Evolutionary conservation across 2,113 vertebrate species (phyloP).

Genomic region (Peromyscus polionotus): DNA sequence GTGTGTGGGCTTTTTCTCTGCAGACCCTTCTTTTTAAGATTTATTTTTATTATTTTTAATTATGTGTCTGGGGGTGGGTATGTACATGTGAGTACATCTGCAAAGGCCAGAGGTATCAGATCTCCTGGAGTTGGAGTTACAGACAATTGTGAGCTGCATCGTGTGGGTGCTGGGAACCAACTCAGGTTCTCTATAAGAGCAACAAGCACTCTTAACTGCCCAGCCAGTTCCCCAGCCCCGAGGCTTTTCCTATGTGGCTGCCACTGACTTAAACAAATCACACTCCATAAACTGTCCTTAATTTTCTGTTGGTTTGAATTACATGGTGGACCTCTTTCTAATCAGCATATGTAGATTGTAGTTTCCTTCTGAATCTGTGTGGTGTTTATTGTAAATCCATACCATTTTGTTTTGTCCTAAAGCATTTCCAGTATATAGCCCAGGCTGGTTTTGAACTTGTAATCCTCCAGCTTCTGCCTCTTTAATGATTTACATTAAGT

Average conservation of each 20-base stretch:
- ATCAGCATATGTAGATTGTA: rapidly evolving
- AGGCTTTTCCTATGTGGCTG: neutral
- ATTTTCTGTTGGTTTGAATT: neutral
- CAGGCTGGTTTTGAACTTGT: neutral
- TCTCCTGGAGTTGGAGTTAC: neutral
- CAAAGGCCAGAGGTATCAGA: neutral
- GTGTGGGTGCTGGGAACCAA: too few relatives aligned
- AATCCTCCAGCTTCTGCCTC: neutral
- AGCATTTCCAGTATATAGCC: neutral
- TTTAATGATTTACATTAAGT: neutral
- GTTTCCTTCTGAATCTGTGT: neutral
- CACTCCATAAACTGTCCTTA: too few relatives aligned
- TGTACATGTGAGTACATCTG: neutral
- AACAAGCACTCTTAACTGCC: too few relatives aligned
- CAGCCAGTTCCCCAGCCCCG: neutral
- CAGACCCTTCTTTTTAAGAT: neutral
- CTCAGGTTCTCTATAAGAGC: neutral
- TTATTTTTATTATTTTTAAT: neutral
- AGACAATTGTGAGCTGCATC: neutral
- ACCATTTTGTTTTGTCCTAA: neutral
- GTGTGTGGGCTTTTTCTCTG: neutral
- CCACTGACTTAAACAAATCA: neutral
- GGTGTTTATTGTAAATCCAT: neutral
- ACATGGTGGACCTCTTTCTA: neutral
- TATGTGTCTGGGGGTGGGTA: neutral